A percentile compares a stretch with the other conserved stretches of the same genome.
phyloP scores from a whole-genome alignment of 2,888 invertebrate species.

The Polyploca ridens region DNA sequence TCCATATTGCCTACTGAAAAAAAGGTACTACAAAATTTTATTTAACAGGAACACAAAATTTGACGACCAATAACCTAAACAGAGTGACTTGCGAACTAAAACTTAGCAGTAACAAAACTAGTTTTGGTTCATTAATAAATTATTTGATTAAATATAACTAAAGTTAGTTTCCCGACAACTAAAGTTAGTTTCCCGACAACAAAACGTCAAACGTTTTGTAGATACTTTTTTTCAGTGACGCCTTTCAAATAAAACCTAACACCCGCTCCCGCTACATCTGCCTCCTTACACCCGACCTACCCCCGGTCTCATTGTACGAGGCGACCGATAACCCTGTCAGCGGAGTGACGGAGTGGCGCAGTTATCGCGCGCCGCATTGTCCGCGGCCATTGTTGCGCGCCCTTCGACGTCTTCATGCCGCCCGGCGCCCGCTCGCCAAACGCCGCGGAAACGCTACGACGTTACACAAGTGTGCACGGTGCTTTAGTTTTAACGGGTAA shows the following conservation, averaged over 20 bases:
- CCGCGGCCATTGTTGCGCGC: conserved; percentile 62
- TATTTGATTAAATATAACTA: too few species aligned
- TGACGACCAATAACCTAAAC: too few species aligned
- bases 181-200: too few species aligned
- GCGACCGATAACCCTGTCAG: conserved; percentile 80
- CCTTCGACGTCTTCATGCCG: conserved; percentile 71
- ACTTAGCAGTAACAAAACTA: too few species aligned
- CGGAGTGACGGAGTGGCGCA: conserved; percentile 79
- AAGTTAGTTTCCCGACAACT: too few species aligned
- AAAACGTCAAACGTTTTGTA: too few species aligned
- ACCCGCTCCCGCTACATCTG: conserved; percentile 25
- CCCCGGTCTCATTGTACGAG: conserved; percentile 52
- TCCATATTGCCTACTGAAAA: too few species aligned
- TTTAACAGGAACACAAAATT: too few species aligned
- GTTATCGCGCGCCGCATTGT: conserved; percentile 75
- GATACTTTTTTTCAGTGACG: too few species aligned
- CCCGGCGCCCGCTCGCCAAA: conserved; percentile 11
- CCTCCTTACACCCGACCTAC: conserved; percentile 30
- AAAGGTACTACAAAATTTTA: too few species aligned
- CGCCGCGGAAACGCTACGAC: conserved; percentile 18
- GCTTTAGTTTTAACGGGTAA: conserved; percentile 40
- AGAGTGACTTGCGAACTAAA: too few species aligned
- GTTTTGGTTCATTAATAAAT: too few species aligned
- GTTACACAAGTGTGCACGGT: conserved; percentile 34
- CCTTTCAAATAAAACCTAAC: neutral